phyloP scores from a whole-genome alignment of 2,888 invertebrate species.

The Pilophorus perplexus region DNA sequence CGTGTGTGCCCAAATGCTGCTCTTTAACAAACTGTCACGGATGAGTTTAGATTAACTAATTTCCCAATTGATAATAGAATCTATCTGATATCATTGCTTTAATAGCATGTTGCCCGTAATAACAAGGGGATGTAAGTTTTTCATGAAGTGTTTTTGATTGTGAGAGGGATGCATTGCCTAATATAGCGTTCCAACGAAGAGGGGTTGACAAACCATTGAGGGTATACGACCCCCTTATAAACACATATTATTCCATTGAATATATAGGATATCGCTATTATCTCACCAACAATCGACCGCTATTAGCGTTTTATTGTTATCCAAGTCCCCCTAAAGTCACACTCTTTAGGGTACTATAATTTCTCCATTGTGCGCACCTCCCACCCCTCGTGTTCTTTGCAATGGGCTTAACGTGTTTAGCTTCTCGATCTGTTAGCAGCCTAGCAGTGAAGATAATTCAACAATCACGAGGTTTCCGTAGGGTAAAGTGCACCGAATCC shows the following conservation, averaged over 20 bases:
- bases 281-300: background rate
- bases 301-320: constrained; percentile 30
- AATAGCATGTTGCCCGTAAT: too few species aligned
- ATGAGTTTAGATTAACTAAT: too few species aligned
- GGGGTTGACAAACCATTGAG: too few species aligned
- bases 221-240: constrained; percentile 16
- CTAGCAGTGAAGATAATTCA: too few species aligned
- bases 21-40: too few species aligned
- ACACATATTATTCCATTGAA: constrained; percentile 24
- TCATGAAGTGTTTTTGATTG: constrained; percentile 24
- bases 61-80: too few species aligned
- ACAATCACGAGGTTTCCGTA: too few species aligned
- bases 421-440: too few species aligned
- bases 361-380: constrained; percentile 17
- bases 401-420: background rate
- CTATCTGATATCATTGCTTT: too few species aligned
- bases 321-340: constrained; percentile 14
- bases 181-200: background rate
- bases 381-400: background rate
- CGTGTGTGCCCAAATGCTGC: too few species aligned
- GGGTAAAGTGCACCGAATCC: background rate
- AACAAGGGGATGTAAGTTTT: too few species aligned
- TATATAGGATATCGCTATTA: background rate
- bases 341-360: constrained; percentile 30
- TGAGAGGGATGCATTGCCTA: constrained; percentile 13